Evolutionary conservation across 35 echinoderm and acorn worm genomes (phyloP), one percentile per base, ranked within the genome.

Genomic region (Strongylocentrotus purpuratus): DNA sequence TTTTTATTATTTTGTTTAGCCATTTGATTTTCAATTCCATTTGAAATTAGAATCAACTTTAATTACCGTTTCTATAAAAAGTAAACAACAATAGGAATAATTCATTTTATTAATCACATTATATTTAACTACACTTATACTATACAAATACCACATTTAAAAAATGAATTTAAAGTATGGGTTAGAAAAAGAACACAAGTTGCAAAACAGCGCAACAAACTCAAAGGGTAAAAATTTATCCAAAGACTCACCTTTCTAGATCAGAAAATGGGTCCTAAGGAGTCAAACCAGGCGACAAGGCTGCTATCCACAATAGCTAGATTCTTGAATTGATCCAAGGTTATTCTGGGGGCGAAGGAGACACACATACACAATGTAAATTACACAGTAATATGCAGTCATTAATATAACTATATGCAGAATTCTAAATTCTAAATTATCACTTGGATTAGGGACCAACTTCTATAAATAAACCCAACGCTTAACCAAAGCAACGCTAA

Each of bases 251-350:
- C 65, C 65, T 78, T 7, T 78, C 20, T 6, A 78, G 65, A 78
- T 78, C 65, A 99, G 70, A 99, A 99, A 58, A 99, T 96, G 70
- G 98, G 97, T 20, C 98, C 98, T 20, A 99, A 85, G 5, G 98
- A 96, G 96, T 99, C 98, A 96, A 99, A 99, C 98, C 98, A 99
- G 33, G 97, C 95, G 28, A 97, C 94, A 9, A 99, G 96, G 33
- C 97, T 97, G 87, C 86, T 96, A 61, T 99, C 97, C 31, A 97
- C 86, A 28, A 95, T 87, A 3, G 98, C 95, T 46, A 99, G 60
- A 41, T 97, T 94, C 46, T 96, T 92, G 65, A 99, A 99, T 33
- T 99, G 95, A 9, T 97, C 95, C 17, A 97, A 92, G 9, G 94
- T 92, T 55, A 99, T 99, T 94, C 98, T 99, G 94, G 13, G 8